Conservation (phyloP, 1,140 invertebrate species). For the Drosophila bipectinata region DNA sequence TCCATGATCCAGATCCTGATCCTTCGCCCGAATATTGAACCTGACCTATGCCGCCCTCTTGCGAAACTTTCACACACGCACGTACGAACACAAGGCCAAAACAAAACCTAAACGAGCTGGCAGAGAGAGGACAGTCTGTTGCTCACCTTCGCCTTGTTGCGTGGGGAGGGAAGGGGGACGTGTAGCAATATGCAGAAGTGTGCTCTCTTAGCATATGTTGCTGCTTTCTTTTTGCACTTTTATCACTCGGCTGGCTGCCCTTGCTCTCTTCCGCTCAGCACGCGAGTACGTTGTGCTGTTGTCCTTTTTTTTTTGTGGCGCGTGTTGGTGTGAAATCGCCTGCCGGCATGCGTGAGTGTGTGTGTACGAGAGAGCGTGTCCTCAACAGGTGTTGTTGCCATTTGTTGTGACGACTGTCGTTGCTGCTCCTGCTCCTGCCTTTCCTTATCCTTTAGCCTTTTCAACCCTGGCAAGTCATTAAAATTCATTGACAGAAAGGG, state of each 20-base stretch:
- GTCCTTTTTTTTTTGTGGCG: constrained; percentile 63
- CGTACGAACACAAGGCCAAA: constrained; percentile 43
- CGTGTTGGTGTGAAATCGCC: constrained; percentile 59
- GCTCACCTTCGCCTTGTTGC: constrained; percentile 12
- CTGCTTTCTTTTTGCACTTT: constrained; percentile 21
- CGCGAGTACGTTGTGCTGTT: constrained; percentile 56
- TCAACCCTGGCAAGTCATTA: constrained; percentile 20
- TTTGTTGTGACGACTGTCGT: constrained; percentile 65
- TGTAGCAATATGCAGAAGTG: background rate
- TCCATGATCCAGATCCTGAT: background rate
- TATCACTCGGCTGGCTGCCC: constrained; percentile 11
- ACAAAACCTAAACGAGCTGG: constrained; percentile 56
- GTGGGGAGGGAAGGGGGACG: constrained; percentile 9
- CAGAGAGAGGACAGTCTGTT: constrained; percentile 25
- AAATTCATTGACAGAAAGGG: constrained; percentile 54
- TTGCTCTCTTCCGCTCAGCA: constrained; percentile 27
- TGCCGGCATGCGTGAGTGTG: constrained; percentile 17
- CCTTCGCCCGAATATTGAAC: constrained; percentile 29
- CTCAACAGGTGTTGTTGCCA: constrained; percentile 72
- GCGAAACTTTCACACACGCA: constrained; percentile 68
- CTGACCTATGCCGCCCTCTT: constrained; percentile 50
- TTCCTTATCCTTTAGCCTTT: background rate
- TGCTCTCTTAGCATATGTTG: constrained; percentile 37
- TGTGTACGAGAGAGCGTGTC: constrained; percentile 42
- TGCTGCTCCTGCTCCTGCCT: constrained; percentile 19